A percentile compares a stretch with the other conserved stretches of the same genome.
phyloP scores from a whole-genome alignment of 2,113 vertebrate species.

The Eubucco bourcierii region DNA sequence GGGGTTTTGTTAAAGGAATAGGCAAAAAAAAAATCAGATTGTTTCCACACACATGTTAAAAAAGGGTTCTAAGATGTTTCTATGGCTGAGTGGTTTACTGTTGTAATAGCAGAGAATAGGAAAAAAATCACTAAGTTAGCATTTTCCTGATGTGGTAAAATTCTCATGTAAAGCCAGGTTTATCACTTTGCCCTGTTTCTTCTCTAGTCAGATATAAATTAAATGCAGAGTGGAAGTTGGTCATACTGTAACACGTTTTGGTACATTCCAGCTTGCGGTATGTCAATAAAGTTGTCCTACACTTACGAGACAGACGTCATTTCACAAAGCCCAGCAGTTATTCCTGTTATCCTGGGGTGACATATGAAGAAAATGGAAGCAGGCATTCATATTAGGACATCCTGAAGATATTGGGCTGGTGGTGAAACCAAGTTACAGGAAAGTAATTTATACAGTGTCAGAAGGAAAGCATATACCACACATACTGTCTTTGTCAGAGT shows the following conservation, averaged over 20 bases:
- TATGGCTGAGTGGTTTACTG: fast-evolving
- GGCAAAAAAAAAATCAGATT: not conserved
- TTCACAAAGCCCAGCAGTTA: not conserved
- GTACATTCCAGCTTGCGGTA: not conserved
- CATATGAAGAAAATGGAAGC: not conserved
- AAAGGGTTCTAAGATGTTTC: not conserved
- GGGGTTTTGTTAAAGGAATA: not conserved
- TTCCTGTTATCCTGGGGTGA: not conserved
- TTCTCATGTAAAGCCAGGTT: not conserved
- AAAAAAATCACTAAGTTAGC: not conserved
- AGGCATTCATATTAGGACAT: conserved; percentile 4
- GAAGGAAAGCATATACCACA: conserved; percentile 10
- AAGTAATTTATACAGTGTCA: conserved; percentile 36
- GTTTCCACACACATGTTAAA: not conserved
- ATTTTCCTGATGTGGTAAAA: not conserved
- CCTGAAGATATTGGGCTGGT: conserved; percentile 16
- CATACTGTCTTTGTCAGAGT: conserved; percentile 42
- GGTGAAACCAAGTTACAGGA: not conserved
- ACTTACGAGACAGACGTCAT: not conserved
- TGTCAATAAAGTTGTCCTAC: not conserved
- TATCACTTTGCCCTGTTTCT: not conserved
- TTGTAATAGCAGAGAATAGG: not conserved
- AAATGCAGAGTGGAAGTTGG: not conserved
- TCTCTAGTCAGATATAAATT: not conserved
- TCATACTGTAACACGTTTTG: not conserved